phyloP scores from a whole-genome alignment of 1,140 invertebrate genomes.

The Thereuonema tuberculata region DNA sequence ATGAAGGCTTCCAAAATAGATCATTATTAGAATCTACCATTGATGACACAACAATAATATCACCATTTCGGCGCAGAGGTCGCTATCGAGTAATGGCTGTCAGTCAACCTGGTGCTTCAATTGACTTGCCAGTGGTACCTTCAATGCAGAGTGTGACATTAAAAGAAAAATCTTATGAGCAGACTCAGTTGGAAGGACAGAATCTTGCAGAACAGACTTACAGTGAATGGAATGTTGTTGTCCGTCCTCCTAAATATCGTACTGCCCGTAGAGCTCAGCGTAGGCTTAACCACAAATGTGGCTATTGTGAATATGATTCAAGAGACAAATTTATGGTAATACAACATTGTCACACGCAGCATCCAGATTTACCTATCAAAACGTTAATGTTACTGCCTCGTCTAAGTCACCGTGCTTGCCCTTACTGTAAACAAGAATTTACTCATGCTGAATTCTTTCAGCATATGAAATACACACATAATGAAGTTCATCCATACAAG shows the following conservation, averaged over 20 bases:
- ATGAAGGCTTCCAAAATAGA: neutral
- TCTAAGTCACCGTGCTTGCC: neutral
- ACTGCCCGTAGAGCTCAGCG: neutral
- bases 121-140: slow-evolving; percentile 1
- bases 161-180: neutral
- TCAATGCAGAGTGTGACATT: neutral
- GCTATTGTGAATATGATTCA: slow-evolving; percentile 10
- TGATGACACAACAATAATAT: neutral
- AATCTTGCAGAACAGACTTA: slow-evolving; percentile 5
- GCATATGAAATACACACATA: slow-evolving; percentile 9
- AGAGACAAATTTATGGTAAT: slow-evolving; percentile 4
- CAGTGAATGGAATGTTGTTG: neutral
- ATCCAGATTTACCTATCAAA: neutral
- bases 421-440: slow-evolving; percentile 10
- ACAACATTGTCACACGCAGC: slow-evolving; percentile 8
- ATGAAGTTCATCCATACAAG: slow-evolving; percentile 15
- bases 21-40: slow-evolving; percentile 7
- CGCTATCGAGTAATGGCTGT: neutral
- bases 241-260: neutral
- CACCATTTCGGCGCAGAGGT: slow-evolving; percentile 3
- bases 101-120: neutral
- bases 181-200: neutral
- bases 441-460: slow-evolving; percentile 7
- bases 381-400: neutral
- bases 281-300: neutral